A percentile compares a stretch with the other conserved stretches of the same genome.
phyloP scores from a whole-genome alignment of 2,888 invertebrate genomes.

The Spisula solida region DNA sequence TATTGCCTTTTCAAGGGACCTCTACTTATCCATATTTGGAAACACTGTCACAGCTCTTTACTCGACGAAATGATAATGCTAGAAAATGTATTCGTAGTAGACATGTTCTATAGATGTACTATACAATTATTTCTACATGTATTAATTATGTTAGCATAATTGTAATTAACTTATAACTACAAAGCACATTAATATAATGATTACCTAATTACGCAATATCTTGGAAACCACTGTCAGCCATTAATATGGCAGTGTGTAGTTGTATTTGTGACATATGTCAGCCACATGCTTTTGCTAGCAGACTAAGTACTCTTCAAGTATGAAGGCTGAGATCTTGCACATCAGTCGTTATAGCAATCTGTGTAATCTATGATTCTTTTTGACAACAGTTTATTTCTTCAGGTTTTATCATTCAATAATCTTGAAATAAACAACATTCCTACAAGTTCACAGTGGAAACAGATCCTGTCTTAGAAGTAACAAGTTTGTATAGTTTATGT shows the following conservation, averaged over 20 bases:
- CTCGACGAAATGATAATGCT: too few species aligned
- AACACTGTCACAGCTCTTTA: too few species aligned
- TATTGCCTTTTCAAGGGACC: too few species aligned
- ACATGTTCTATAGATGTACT: too few species aligned
- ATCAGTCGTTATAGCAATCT: not conserved
- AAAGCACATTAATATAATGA: too few species aligned
- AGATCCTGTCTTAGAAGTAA: not conserved
- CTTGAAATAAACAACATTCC: conserved; percentile 20
- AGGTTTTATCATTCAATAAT: not conserved
- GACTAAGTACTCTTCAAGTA: not conserved
- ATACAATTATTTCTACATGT: too few species aligned
- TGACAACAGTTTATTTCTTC: conserved; percentile 1
- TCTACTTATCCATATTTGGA: too few species aligned
- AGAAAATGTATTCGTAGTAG: too few species aligned
- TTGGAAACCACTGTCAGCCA: not conserved
- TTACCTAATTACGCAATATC: too few species aligned
- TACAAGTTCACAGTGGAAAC: not conserved
- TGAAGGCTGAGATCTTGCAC: not conserved
- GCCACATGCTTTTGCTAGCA: not conserved
- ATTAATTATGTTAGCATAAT: too few species aligned
- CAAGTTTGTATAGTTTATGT: not conserved
- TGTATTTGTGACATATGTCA: not conserved
- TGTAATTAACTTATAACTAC: too few species aligned
- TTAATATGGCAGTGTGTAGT: not conserved
- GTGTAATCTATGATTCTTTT: conserved; percentile 5